phyloP scores from a whole-genome alignment of 2,113 vertebrate species.

The Herpailurus yagouaroundi region DNA sequence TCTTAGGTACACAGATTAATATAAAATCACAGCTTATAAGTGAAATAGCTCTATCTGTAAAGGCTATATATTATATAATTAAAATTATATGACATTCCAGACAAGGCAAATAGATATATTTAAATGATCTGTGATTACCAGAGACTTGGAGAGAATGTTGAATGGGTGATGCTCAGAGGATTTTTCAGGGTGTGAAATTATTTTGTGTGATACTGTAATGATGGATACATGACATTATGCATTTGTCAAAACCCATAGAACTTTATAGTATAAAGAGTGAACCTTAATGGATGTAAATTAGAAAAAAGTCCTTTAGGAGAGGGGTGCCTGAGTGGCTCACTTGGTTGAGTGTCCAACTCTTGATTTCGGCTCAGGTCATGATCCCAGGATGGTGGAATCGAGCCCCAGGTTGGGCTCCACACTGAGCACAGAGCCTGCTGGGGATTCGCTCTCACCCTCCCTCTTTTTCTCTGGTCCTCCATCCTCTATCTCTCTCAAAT shows the following conservation, averaged over 20 bases:
- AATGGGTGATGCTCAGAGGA: background rate
- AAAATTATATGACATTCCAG: background rate
- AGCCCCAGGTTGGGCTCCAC: no score
- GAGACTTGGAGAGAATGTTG: background rate
- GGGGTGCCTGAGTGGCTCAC: background rate
- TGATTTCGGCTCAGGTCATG: no score
- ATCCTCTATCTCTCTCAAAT: no score
- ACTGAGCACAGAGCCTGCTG: no score
- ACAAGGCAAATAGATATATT: background rate
- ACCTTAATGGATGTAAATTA: background rate
- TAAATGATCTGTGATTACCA: background rate
- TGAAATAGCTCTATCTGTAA: background rate
- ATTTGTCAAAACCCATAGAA: background rate
- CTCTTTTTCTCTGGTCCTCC: no score
- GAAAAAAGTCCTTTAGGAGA: background rate
- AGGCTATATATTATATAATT: background rate
- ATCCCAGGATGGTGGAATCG: no score
- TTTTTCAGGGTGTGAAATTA: background rate
- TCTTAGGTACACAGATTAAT: background rate
- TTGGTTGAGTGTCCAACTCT: no score
- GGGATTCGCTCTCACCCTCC: no score
- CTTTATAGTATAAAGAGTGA: background rate
- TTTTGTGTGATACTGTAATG: background rate
- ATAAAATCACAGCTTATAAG: background rate
- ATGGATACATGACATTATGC: background rate